Evolutionary conservation across 1,140 invertebrate species (phyloP).

Genomic region (Drosophila kanapiae): DNA sequence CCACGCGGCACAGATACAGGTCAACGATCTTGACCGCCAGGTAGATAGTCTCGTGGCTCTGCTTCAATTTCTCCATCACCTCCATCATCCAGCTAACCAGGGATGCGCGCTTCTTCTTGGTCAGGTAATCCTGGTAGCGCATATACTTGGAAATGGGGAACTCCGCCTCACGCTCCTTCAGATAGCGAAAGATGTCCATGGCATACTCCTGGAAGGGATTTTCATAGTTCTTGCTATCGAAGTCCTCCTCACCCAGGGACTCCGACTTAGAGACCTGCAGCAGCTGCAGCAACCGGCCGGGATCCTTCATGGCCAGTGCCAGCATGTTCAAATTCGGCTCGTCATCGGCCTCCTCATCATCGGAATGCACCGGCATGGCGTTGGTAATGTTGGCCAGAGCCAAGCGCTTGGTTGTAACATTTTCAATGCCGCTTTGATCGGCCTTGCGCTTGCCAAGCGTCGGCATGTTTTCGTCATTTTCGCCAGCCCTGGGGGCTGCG

Average conservation of each 20-base stretch:
- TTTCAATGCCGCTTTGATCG: too few species aligned
- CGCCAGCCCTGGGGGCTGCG: too few species aligned
- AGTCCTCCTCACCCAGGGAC: conserved; percentile 88
- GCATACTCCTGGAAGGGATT: conserved; percentile 97
- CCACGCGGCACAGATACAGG: conserved; percentile 91
- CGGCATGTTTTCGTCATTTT: too few species aligned
- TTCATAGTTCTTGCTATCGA: conserved; percentile 88
- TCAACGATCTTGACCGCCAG: conserved; percentile 98
- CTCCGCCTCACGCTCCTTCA: conserved; percentile 92
- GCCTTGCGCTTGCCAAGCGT: too few species aligned
- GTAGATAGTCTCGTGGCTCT: conserved; percentile 98
- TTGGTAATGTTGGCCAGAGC: too few species aligned
- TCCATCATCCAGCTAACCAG: conserved; percentile 99
- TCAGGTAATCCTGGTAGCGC: conserved; percentile 90
- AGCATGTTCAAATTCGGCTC: too few species aligned
- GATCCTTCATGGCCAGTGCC: too few species aligned
- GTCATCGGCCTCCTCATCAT: too few species aligned
- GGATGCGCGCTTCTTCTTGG: conserved; percentile 94
- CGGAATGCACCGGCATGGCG: too few species aligned
- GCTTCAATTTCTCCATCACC: conserved; percentile 98
- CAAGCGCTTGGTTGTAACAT: too few species aligned
- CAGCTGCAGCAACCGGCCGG: too few species aligned
- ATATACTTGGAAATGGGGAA: conserved; percentile 94
- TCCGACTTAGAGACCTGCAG: too few species aligned
- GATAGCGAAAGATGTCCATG: conserved; percentile 97